Percentiles rank a stretch among this genome's conserved stretches.
Conservation (phyloP, 2,797 vertebrate species). For the Semaprochilodus insignis region DNA sequence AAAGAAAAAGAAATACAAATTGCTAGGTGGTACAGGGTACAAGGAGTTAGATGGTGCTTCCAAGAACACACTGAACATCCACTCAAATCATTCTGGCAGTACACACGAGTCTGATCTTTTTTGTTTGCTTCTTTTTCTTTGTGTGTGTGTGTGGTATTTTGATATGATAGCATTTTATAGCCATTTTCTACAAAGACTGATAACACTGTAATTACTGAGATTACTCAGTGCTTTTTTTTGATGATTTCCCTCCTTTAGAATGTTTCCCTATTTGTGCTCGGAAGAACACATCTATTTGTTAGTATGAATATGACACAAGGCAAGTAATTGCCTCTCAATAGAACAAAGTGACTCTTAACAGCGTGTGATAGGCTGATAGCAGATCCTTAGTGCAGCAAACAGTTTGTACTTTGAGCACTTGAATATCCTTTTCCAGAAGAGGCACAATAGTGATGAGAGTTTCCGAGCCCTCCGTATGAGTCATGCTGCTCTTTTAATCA, state of each 20-base stretch:
- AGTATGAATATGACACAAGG: background rate
- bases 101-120: background rate
- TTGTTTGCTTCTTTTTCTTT: background rate
- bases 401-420: conserved; percentile 5
- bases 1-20: background rate
- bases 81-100: background rate
- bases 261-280: background rate
- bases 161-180: background rate
- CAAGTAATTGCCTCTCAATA: conserved; percentile 6
- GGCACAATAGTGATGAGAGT: background rate
- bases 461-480: conserved; percentile 12
- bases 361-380: background rate
- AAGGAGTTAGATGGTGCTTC: background rate
- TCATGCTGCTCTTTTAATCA: conserved; percentile 42
- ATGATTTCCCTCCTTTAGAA: background rate
- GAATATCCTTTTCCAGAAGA: conserved; percentile 1
- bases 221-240: background rate
- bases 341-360: conserved; percentile 12
- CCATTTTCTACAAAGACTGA: background rate
- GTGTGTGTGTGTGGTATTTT: background rate
- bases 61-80: background rate
- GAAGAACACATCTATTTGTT: conserved; percentile 14
- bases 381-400: background rate
- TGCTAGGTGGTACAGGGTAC: too few species aligned
- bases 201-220: background rate